Base-by-base conservation (phyloP, 2,797 vertebrate species). In the Rhinella marina region DNA sequence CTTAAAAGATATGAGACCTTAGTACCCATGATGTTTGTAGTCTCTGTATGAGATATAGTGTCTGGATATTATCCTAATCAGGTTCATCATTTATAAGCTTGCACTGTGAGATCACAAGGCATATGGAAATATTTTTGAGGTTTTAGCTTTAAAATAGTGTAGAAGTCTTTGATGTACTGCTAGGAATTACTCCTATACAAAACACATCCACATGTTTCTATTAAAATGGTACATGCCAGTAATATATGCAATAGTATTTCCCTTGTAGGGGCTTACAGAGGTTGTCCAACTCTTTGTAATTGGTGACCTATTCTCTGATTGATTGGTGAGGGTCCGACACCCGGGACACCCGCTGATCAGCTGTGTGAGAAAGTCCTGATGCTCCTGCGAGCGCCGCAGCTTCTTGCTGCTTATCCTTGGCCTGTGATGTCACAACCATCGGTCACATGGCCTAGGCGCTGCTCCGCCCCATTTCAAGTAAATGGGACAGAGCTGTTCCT, bases 91-190 rank as follows among this genome's bases (percentile, higher is more conserved):
- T 52, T 54, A 50, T 23, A 77, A 7, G 75, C 12, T 3, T 25
- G 48, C 12, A 17, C 48, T 25, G n/a, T 52, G 50, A 25, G 75
- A 77, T 77, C 75, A 77, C 50, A 52, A 7, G 48, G 50, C 75
- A 77, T 77, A 77, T 77, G 75, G 75, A 54, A 77, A 77, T 77
- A 77, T 77, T 77, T 77, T 77, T 54, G 12, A 16, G 14, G 23
- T 77, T 77, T 52, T 77, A n/a, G 52, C 75, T 25, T 52, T 54
- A 23, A 77, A 13, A 77, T 54, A 23, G 23, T 25, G 75, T 77
- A 52, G 50, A 50, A 25, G 48, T 13, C 50, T 77, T 77, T 54
- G 16, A 77, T 25, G 50, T 25, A 1, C 23, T 25, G 75, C 75
- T 77, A 77, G 50, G 48, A 77, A 77, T 77, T 54, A 77, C 54